phyloP scores from a whole-genome alignment of 53 echinoderm and acorn worm genomes.

The Patiria pectinifera region DNA sequence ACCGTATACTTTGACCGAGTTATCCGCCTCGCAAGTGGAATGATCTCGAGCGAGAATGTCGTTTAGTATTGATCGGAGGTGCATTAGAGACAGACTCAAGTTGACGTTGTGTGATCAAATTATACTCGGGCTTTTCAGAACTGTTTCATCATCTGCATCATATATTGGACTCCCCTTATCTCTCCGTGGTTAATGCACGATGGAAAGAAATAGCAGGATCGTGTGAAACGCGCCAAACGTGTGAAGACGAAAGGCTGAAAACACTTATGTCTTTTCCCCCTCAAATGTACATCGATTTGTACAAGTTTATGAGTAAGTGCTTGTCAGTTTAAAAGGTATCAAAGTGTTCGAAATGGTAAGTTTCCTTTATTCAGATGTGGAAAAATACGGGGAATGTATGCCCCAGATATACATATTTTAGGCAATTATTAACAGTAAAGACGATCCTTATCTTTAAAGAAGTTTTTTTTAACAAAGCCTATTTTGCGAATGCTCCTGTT shows the following conservation, averaged over 20 bases:
- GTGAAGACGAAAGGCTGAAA: background rate
- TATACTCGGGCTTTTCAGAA: conserved; percentile 40
- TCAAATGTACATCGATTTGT: background rate
- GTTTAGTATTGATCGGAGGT: conserved; percentile 37
- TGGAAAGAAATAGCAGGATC: background rate
- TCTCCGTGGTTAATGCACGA: no score
- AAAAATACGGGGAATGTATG: no score
- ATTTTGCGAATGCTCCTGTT: no score
- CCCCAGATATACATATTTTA: no score
- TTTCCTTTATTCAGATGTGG: background rate
- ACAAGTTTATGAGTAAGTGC: background rate
- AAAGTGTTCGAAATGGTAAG: background rate
- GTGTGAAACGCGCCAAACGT: background rate
- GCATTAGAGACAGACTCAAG: conserved; percentile 43
- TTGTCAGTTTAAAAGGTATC: background rate
- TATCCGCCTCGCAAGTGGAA: conserved; percentile 30
- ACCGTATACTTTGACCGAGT: conserved; percentile 47
- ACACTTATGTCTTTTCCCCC: background rate
- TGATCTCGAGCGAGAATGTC: conserved; percentile 34
- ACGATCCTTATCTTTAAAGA: no score
- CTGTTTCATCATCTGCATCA: background rate
- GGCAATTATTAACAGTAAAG: no score
- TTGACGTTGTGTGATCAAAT: conserved; percentile 33
- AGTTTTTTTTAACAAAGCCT: no score
- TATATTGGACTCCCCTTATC: background rate